Conservation (phyloP, 2,888 invertebrate species). For the Spisula subtruncata region DNA sequence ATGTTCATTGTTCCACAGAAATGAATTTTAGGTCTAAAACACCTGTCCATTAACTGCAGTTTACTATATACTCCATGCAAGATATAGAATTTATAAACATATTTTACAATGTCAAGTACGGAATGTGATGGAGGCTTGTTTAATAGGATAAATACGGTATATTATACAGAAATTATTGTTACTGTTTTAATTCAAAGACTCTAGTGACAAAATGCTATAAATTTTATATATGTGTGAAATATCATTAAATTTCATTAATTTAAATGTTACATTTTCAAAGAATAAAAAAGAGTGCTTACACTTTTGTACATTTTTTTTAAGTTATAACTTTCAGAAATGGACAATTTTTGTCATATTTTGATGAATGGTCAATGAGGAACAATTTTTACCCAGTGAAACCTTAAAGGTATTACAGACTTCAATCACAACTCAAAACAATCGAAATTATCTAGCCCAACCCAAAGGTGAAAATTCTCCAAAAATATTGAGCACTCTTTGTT, state of each 20-base stretch:
- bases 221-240: background rate
- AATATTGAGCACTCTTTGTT: background rate
- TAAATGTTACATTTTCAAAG: no score
- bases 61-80: conserved; percentile 8
- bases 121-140: background rate
- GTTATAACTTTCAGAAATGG: no score
- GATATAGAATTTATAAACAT: background rate
- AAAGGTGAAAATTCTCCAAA: background rate
- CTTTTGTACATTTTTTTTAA: no score
- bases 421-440: no score
- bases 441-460: background rate
- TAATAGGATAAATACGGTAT: background rate
- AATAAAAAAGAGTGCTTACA: no score
- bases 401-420: no score
- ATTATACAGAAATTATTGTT: background rate
- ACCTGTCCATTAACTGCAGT: background rate
- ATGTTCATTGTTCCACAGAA: background rate
- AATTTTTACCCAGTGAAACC: no score
- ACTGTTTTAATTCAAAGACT: background rate
- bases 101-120: background rate
- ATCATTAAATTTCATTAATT: background rate
- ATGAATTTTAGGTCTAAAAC: background rate
- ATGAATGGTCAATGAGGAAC: no score
- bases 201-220: background rate
- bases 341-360: no score